These are phyloP conservation scores for Tachyglossus aculeatus DNA, from an alignment of 2,797 vertebrate species.

Conservation along the genomic window DNA sequence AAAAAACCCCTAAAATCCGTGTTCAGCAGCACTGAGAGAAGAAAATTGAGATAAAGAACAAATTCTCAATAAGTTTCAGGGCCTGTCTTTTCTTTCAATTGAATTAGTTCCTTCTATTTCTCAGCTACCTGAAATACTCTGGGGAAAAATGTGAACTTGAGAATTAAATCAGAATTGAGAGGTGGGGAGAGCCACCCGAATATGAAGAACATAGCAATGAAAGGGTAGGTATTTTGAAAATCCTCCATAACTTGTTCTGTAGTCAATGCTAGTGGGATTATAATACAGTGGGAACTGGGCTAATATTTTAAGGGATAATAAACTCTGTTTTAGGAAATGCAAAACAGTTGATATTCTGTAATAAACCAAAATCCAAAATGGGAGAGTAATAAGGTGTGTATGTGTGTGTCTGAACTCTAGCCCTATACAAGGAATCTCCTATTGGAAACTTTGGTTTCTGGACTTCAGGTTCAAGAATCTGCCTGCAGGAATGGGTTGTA, in stretches of 20 bases:
- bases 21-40: constrained; percentile 2
- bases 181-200: neutral
- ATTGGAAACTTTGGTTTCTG: too few relatives aligned
- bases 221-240: too few relatives aligned
- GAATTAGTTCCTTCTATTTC: neutral
- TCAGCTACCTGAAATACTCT: neutral
- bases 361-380: neutral
- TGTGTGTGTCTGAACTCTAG: too few relatives aligned
- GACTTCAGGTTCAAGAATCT: too few relatives aligned
- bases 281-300: constrained; percentile 12
- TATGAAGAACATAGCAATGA: too few relatives aligned
- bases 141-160: neutral
- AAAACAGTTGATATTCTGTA: constrained; percentile 9
- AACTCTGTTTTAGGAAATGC: constrained; percentile 23
- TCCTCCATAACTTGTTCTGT: constrained; percentile 34
- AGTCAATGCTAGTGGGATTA: constrained; percentile 23
- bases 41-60: constrained; percentile 11
- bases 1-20: constrained; percentile 7
- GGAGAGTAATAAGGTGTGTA: neutral
- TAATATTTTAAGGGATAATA: constrained; percentile 27
- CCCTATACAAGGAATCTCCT: too few relatives aligned
- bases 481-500: too few relatives aligned
- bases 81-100: constrained; percentile 2
- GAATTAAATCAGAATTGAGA: neutral
- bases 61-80: constrained; percentile 16